A percentile compares a stretch with the other conserved stretches of the same genome.
Evolutionary conservation across 2,888 invertebrate species (phyloP).

Genomic region (Formica aserva): DNA sequence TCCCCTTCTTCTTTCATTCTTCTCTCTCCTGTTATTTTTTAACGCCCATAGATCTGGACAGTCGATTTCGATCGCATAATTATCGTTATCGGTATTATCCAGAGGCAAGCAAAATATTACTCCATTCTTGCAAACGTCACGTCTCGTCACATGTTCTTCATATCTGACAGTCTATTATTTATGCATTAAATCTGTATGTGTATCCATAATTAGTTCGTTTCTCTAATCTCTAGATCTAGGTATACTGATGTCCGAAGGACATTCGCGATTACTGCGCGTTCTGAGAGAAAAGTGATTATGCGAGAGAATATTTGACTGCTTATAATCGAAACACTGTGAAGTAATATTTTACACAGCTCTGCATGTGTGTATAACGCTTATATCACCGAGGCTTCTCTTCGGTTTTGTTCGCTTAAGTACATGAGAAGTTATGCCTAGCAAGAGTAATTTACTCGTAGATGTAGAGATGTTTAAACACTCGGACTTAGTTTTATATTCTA

Average conservation of each 20-base stretch:
- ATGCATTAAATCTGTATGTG: conserved; percentile 35
- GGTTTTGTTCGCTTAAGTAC: conserved; percentile 66
- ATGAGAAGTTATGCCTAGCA: conserved; percentile 54
- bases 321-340: conserved; percentile 53
- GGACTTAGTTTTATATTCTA: conserved; percentile 59
- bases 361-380: conserved; percentile 38
- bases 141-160: background rate
- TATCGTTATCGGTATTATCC: conserved; percentile 49
- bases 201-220: conserved; percentile 43
- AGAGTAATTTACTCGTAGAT: conserved; percentile 55
- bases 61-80: conserved; percentile 42
- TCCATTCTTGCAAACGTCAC: conserved; percentile 47
- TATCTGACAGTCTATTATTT: conserved; percentile 48
- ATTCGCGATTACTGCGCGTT: conserved; percentile 49
- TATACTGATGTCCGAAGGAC: conserved; percentile 25
- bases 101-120: conserved; percentile 55
- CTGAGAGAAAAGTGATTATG: conserved; percentile 53
- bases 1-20: conserved; percentile 14
- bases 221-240: conserved; percentile 52
- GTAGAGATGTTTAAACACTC: conserved; percentile 50
- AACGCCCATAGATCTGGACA: conserved; percentile 33
- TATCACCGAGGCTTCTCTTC: conserved; percentile 40
- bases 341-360: conserved; percentile 53
- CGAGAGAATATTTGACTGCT: conserved; percentile 53
- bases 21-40: conserved; percentile 15